phyloP scores from a whole-genome alignment of 2,797 vertebrate genomes.

The Pygocentrus nattereri region DNA sequence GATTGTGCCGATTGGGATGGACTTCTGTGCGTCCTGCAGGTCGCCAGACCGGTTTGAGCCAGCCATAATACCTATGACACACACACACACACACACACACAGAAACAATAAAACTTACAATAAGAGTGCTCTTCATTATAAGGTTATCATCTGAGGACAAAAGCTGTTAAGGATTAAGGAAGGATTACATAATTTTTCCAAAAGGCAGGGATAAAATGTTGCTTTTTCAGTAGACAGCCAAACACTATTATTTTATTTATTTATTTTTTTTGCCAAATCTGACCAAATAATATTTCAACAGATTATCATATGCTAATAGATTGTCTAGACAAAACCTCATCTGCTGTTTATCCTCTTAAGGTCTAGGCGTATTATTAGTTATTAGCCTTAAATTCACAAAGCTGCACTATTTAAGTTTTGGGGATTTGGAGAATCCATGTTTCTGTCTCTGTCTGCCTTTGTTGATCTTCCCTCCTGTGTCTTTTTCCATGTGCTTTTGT shows the following conservation, averaged over 20 bases:
- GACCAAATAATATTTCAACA: not conserved
- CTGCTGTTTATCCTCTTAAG: not conserved
- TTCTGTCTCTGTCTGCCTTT: too few relatives aligned
- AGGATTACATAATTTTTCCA: not conserved
- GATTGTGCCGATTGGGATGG: constrained; percentile 96
- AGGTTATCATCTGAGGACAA: not conserved
- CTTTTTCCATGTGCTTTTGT: too few relatives aligned
- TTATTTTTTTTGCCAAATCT: too few relatives aligned
- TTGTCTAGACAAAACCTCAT: not conserved
- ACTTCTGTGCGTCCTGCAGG: constrained; percentile 95
- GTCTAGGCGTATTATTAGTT: not conserved
- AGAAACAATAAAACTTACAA: not conserved
- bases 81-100: constrained; percentile 14
- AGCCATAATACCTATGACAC: constrained; percentile 92
- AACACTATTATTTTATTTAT: too few relatives aligned
- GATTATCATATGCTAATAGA: not conserved
- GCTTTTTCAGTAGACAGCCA: too few relatives aligned
- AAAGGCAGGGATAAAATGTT: not conserved
- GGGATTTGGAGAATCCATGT: too few relatives aligned
- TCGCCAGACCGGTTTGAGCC: constrained; percentile 98
- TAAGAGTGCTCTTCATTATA: not conserved
- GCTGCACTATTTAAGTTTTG: too few relatives aligned
- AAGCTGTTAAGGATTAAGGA: not conserved
- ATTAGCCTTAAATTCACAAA: too few relatives aligned
- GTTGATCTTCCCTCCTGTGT: too few relatives aligned